Conservation (phyloP, 2,113 vertebrate genomes). For the Eublepharis macularius region DNA sequence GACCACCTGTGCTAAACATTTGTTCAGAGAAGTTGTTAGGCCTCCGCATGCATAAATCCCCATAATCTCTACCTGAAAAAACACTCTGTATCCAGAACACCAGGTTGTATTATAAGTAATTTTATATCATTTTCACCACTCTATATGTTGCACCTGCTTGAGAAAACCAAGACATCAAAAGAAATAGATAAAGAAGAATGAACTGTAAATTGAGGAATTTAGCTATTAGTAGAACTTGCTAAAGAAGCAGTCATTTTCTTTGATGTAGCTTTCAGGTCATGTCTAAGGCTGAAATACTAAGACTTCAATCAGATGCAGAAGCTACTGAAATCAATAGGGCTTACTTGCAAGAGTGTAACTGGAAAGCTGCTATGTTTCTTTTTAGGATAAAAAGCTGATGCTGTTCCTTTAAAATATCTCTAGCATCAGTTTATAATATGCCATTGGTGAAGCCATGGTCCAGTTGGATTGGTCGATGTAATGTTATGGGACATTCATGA, state of each 20-base stretch:
- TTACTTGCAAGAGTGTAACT: neutral
- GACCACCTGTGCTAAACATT: neutral
- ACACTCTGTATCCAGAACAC: neutral
- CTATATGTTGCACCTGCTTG: slow-evolving; percentile 44
- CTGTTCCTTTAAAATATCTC: neutral
- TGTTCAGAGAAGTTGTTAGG: neutral
- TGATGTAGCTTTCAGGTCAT: slow-evolving; percentile 58
- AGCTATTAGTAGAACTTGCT: slow-evolving; percentile 60
- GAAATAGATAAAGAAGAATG: slow-evolving; percentile 47
- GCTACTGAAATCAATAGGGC: neutral
- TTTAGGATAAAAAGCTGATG: neutral
- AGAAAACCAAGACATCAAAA: slow-evolving; percentile 63
- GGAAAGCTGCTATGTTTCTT: slow-evolving; percentile 10
- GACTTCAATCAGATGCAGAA: neutral
- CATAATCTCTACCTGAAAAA: neutral
- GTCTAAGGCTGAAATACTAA: neutral
- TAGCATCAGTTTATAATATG: neutral
- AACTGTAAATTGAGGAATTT: slow-evolving; percentile 50
- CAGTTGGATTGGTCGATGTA: neutral
- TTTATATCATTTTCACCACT: neutral
- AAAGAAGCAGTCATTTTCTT: slow-evolving; percentile 40
- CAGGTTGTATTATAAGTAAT: neutral
- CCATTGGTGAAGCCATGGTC: neutral
- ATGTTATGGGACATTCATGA: neutral
- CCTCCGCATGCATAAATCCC: accelerated